Evolutionary conservation across 2,888 invertebrate genomes (phyloP).

Genomic region (Melanostoma mellinum): DNA sequence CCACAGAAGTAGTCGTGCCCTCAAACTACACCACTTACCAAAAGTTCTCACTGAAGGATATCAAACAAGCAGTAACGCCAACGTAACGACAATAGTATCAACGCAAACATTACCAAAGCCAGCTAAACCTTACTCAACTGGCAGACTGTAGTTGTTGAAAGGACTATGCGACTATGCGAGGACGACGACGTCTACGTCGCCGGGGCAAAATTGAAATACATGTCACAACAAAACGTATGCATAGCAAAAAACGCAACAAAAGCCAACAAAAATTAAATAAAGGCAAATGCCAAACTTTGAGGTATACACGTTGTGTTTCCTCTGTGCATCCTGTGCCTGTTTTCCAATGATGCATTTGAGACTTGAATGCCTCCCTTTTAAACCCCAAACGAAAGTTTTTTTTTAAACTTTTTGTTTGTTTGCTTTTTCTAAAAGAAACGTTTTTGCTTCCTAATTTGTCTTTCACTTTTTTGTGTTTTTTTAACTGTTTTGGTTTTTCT

Average conservation of each 20-base stretch:
- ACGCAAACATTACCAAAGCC: slow-evolving; percentile 27
- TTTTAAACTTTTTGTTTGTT: not conserved
- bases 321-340: slow-evolving; percentile 29
- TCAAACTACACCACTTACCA: slow-evolving; percentile 25
- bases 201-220: slow-evolving; percentile 52
- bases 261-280: slow-evolving; percentile 71
- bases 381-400: not conserved
- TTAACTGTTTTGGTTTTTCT: slow-evolving; percentile 2
- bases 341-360: slow-evolving; percentile 51
- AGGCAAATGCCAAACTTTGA: slow-evolving; percentile 70
- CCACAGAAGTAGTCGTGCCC: slow-evolving; percentile 38
- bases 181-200: slow-evolving; percentile 34
- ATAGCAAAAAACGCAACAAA: slow-evolving; percentile 67
- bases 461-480: slow-evolving; percentile 12
- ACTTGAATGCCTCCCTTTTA: slow-evolving; percentile 20
- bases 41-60: slow-evolving; percentile 46
- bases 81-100: slow-evolving; percentile 53
- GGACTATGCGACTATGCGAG: slow-evolving; percentile 64
- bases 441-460: slow-evolving; percentile 36
- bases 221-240: slow-evolving; percentile 69
- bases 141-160: slow-evolving; percentile 31
- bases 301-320: slow-evolving; percentile 66
- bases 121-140: slow-evolving; percentile 46
- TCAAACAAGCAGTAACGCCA: slow-evolving; percentile 50
- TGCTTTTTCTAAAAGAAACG: slow-evolving; percentile 35